Conservation (phyloP, 2,113 vertebrate species). For the Pedetes capensis region DNA sequence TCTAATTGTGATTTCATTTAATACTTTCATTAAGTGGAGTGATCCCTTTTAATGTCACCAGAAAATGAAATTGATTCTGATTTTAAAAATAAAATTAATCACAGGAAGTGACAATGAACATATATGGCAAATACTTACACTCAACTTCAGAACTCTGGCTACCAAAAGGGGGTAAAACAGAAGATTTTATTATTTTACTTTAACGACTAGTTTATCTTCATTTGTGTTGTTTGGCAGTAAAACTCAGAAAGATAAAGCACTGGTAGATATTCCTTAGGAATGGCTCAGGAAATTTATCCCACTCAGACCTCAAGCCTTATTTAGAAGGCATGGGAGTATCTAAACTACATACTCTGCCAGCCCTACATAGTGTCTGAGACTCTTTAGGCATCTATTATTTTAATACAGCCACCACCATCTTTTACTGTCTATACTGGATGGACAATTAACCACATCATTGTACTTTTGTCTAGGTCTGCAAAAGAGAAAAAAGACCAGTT, state of each 20-base stretch:
- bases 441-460: constrained; percentile 64
- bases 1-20: constrained; percentile 68
- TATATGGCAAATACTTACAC: constrained; percentile 54
- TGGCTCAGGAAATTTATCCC: constrained; percentile 72
- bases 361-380: constrained; percentile 41
- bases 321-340: constrained; percentile 69
- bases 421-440: constrained; percentile 10
- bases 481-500: constrained; percentile 21
- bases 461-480: constrained; percentile 19
- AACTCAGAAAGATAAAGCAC: constrained; percentile 76
- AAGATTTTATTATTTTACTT: constrained; percentile 73
- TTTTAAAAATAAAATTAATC: constrained; percentile 66
- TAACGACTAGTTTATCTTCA: constrained; percentile 75
- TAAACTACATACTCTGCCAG: constrained; percentile 64
- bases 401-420: constrained; percentile 11
- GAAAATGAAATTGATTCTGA: constrained; percentile 33
- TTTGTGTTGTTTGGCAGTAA: constrained; percentile 74
- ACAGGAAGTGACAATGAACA: constrained; percentile 71
- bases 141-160: constrained; percentile 28
- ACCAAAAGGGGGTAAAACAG: constrained; percentile 32
- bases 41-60: constrained; percentile 68
- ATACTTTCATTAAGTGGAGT: constrained; percentile 62
- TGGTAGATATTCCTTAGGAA: constrained; percentile 76
- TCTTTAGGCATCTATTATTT: constrained; percentile 67
- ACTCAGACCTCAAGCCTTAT: constrained; percentile 67